Base-by-base conservation (phyloP, 2,888 invertebrate species). In the Reticulitermes lucifugus region DNA sequence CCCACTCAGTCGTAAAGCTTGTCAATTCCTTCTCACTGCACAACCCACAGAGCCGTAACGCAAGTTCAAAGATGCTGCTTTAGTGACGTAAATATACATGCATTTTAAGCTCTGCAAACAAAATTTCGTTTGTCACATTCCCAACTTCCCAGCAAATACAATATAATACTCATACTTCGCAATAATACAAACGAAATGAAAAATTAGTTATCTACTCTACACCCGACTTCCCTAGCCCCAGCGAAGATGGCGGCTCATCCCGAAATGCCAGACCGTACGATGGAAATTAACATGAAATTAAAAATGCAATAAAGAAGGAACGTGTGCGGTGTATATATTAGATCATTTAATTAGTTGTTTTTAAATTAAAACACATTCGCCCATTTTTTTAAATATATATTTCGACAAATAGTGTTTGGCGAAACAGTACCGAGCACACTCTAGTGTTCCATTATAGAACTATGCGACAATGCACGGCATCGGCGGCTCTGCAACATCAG, bases 1-100 rank as follows among this genome's bases (percentile, higher is more conserved):
- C 73, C 29, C 29, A n/a, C 73, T 41, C 35, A 41, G 51, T 73
- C 73, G 83, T 65, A 35, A 83, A 83, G 46, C 83, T 71, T 73
- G 83, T 83, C 81, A 81, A 81, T 81, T 81, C 81, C 81, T 81
- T 70, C 81, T 43, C 81, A 81, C 65, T 81, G 81, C 81, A 81
- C 65, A 81, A 70, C 22, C 41, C 81, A 41, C 22, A 81, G 12
- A 60, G n/a, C 60, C 41, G 70, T 83, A 70, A 65, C 46, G 43
- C 22, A 70, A 83, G n/a, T 70, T 46, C 18, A 51, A 46, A 83
- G 46, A 82, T n/a, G 65, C 25, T 46, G n/a, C 10, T 65, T 41
- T 59, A 60, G 25, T 41, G 14, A 35, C 14, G 22, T 77, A 77
- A n/a, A 43, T 46, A 43, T 83, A 71, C 22, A 43, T 12, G 21